A percentile compares a stretch with the other conserved stretches of the same genome.
These are phyloP conservation scores for Channallabes apus DNA, from an alignment of 2,797 vertebrate species.

Conservation along the genomic window DNA sequence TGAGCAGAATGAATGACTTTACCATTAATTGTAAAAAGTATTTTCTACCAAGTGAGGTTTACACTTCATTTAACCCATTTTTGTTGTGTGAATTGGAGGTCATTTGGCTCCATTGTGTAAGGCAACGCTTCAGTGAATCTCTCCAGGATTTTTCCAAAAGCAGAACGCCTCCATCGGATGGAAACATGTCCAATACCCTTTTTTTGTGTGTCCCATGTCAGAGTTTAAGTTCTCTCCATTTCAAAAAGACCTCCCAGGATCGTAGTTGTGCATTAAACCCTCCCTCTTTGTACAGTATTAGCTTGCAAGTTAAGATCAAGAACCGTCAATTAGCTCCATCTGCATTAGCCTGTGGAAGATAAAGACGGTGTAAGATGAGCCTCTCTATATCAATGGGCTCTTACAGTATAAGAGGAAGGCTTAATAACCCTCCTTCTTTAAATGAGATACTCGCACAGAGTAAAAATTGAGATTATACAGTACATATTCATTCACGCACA, in stretches of 20 bases:
- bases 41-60: not conserved
- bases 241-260: slow-evolving; percentile 52
- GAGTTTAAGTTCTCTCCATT: slow-evolving; percentile 3
- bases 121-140: slow-evolving; percentile 1
- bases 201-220: not conserved
- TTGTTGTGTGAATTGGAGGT: slow-evolving; percentile 1
- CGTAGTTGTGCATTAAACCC: slow-evolving; percentile 40
- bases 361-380: slow-evolving; percentile 49
- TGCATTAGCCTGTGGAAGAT: slow-evolving; percentile 59
- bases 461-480: slow-evolving; percentile 14
- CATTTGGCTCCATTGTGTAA: slow-evolving; percentile 8
- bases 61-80: not conserved
- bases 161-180: not conserved
- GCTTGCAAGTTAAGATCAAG: slow-evolving; percentile 56
- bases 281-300: slow-evolving; percentile 39
- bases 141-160: not conserved
- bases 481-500: not conserved
- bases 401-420: slow-evolving; percentile 47
- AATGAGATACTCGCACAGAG: slow-evolving; percentile 35
- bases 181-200: not conserved
- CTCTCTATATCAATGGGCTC: slow-evolving; percentile 53
- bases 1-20: not conserved
- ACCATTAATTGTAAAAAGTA: not conserved
- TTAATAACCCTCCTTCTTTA: slow-evolving; percentile 51
- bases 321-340: slow-evolving; percentile 66